Evolutionary conservation across 2,113 vertebrate species (phyloP).

Genomic region (Protomyctophum bolini): DNA sequence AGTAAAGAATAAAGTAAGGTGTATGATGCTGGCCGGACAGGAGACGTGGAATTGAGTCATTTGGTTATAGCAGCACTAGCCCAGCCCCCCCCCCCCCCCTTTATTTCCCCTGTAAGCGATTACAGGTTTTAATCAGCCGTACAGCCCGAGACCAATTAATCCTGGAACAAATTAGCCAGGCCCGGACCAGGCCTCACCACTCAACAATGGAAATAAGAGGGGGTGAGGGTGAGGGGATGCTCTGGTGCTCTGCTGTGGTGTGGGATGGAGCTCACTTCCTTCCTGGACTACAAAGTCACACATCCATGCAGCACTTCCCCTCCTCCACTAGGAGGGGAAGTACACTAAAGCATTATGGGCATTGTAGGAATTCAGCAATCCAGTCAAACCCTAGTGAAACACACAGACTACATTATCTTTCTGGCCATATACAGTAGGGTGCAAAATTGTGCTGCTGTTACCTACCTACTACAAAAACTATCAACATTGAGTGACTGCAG

Average conservation of each 20-base stretch:
- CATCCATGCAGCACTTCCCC: no score
- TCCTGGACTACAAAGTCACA: no score
- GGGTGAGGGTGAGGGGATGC: constrained; percentile 12
- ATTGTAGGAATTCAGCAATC: no score
- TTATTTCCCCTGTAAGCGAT: constrained; percentile 55
- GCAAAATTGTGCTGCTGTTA: no score
- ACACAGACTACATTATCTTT: no score
- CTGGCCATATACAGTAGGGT: no score
- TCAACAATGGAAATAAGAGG: constrained; percentile 49
- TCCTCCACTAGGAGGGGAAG: no score
- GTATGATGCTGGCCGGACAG: constrained; percentile 42
- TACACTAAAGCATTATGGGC: no score
- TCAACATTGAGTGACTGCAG: no score
- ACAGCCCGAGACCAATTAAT: constrained; percentile 69
- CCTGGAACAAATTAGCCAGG: constrained; percentile 65
- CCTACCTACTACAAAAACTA: no score
- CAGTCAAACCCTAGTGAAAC: no score
- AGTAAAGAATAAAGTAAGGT: constrained; percentile 10
- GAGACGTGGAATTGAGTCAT: constrained; percentile 50
- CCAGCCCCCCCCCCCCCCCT: constrained; percentile 30
- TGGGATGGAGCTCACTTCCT: constrained; percentile 38
- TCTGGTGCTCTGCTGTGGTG: constrained; percentile 18
- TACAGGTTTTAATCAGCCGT: constrained; percentile 74
- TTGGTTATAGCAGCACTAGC: constrained; percentile 33
- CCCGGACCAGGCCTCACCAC: constrained; percentile 42